Evolutionary conservation across 2,113 vertebrate species (phyloP), one percentile per base, ranked within the genome.

Genomic region (Scolopax mira): DNA sequence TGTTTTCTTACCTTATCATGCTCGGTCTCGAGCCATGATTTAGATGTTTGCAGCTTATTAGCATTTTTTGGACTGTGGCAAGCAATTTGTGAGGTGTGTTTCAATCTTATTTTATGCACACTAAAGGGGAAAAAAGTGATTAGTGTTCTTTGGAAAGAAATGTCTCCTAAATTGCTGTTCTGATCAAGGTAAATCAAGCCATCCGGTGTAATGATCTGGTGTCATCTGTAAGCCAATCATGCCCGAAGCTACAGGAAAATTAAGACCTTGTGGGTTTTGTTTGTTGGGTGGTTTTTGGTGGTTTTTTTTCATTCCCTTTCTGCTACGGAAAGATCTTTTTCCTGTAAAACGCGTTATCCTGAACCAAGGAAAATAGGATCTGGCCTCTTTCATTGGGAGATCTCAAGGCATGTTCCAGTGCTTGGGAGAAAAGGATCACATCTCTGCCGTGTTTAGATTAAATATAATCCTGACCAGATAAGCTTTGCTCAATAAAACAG

Each of bases 111-210:
- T 95, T 96, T 90, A 86, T 90, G 55, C 79, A 80, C 28, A 33
- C 9, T 19, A 62, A 85, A 82, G 60, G 60, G 64, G 54, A 28
- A 51, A 81, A 96, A 94, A 80, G 95, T 96, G 95, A 97, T 97
- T 96, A 97, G 96, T 18, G 35, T 71, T 89, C 87, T 96, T 82
- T 87, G 73, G 52, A 48, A 78, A 60, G 80, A 83, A 65, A 73
- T 9, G 51, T 61, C 83, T 90, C 10, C 79, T 94, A 93, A 96
- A 97, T 97, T 85, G 64, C 79, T 90, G 72, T 72, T 96, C 88
- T 97, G 96, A 97, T 97, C 94, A 88, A 96, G 95, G 94, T 90
- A 90, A 97, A 97, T 97, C 93, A 94, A 87, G 80, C 69, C 65
- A 65, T 89, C 73, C 58, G 44, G 27, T 27, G 30, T 73, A 92